Conservation (phyloP, 2,888 invertebrate genomes). For the Heliconius ethilla region DNA sequence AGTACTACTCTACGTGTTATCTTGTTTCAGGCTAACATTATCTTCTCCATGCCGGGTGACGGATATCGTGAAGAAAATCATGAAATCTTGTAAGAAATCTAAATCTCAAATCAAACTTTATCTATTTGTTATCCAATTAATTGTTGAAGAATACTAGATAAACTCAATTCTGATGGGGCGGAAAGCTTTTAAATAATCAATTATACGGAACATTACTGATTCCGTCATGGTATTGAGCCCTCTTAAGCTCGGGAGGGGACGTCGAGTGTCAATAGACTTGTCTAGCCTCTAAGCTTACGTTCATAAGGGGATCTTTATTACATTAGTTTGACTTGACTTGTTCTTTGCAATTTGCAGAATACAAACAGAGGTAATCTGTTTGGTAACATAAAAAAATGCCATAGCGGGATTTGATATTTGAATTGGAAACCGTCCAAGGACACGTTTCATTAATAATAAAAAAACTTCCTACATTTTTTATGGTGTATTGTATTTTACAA, state of each 20-base stretch:
- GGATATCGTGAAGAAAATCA: too few species aligned
- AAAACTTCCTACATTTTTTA: too few species aligned
- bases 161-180: slow-evolving; percentile 12
- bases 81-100: too few species aligned
- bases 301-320: slow-evolving; percentile 15
- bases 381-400: background rate
- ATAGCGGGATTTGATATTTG: too few species aligned
- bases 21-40: too few species aligned
- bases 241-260: background rate
- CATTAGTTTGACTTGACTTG: background rate
- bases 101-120: background rate
- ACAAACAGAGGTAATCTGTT: too few species aligned
- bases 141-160: background rate
- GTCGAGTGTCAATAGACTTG: slow-evolving; percentile 16
- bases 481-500: too few species aligned
- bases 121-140: background rate
- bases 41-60: too few species aligned
- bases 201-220: slow-evolving; percentile 25
- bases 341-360: background rate
- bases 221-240: slow-evolving; percentile 12
- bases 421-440: too few species aligned
- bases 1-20: too few species aligned
- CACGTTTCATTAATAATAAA: too few species aligned
- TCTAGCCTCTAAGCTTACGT: slow-evolving; percentile 4
- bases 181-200: slow-evolving; percentile 26